A percentile compares a stretch with the other conserved stretches of the same genome.
These are phyloP conservation scores for Cataglyphis livida DNA, from an alignment of 2,888 invertebrate genomes.

Conservation along the genomic window DNA sequence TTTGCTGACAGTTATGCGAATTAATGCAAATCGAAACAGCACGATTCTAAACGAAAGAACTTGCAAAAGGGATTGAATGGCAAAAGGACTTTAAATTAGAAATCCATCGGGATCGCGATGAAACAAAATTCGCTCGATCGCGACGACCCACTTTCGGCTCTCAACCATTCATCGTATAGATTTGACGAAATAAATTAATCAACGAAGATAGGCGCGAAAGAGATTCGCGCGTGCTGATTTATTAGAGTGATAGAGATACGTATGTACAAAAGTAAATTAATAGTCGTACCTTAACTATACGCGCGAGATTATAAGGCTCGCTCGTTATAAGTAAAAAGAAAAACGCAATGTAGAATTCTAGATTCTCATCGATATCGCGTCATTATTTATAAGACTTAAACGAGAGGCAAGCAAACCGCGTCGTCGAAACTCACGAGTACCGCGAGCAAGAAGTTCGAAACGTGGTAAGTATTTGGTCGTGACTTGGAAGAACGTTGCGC, in stretches of 20 bases:
- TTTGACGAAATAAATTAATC: constrained; percentile 34
- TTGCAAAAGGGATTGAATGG: constrained; percentile 23
- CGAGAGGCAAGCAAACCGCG: neutral
- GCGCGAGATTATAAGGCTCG: constrained; percentile 2
- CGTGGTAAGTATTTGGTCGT: constrained; percentile 35
- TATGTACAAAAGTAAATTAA: constrained; percentile 29
- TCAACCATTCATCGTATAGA: constrained; percentile 15
- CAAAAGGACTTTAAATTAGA: constrained; percentile 31
- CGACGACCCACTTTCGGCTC: constrained; percentile 18
- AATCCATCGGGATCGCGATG: constrained; percentile 25
- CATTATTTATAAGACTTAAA: constrained; percentile 21
- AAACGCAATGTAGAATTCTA: constrained; percentile 7
- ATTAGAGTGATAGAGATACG: neutral
- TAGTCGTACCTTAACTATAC: constrained; percentile 3
- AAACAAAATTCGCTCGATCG: constrained; percentile 33
- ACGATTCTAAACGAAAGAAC: constrained; percentile 28
- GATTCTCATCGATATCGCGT: neutral
- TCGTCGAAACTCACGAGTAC: neutral
- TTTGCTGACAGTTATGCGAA: constrained; percentile 37
- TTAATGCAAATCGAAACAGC: constrained; percentile 43
- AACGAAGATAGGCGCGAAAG: constrained; percentile 4
- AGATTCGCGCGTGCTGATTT: neutral
- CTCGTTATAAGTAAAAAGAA: constrained; percentile 15
- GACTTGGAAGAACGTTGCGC: constrained; percentile 44
- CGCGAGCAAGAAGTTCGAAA: constrained; percentile 18